phyloP scores from a whole-genome alignment of 2,888 invertebrate species.

The Chaetogeoica ovagalla region DNA sequence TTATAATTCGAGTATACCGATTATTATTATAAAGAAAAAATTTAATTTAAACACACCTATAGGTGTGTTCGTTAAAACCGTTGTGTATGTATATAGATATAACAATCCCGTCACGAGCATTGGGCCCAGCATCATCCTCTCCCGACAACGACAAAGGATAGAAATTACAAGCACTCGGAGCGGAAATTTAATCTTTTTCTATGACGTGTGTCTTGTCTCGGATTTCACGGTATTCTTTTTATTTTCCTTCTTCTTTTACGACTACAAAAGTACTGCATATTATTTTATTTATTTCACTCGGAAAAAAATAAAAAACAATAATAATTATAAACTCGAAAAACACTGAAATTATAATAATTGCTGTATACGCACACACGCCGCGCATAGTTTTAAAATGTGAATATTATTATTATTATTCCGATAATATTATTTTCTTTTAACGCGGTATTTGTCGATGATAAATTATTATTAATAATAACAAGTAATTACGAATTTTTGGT shows the following conservation, averaged over 20 bases:
- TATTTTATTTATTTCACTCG: neutral
- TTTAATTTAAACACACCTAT: no score
- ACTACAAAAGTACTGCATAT: neutral
- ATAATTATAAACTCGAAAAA: constrained; percentile 14
- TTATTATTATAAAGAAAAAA: no score
- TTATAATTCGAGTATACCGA: no score
- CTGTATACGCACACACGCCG: no score
- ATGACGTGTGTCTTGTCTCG: neutral
- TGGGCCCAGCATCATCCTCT: neutral
- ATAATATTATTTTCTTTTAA: neutral
- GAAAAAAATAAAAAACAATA: constrained; percentile 29
- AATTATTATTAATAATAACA: no score
- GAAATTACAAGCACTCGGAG: constrained; percentile 2
- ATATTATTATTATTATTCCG: neutral
- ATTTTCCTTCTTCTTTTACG: neutral
- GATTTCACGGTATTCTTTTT: neutral
- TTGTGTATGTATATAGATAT: neutral
- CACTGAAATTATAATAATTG: neutral
- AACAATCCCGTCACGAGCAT: neutral
- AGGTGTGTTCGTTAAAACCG: no score
- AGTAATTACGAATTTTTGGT: no score
- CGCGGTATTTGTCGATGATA: no score
- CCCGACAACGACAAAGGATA: neutral
- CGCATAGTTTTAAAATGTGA: constrained; percentile 5
- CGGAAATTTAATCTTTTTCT: neutral